phyloP scores from a whole-genome alignment of 2,113 vertebrate species.

The Periophthalmodon schlosseri region DNA sequence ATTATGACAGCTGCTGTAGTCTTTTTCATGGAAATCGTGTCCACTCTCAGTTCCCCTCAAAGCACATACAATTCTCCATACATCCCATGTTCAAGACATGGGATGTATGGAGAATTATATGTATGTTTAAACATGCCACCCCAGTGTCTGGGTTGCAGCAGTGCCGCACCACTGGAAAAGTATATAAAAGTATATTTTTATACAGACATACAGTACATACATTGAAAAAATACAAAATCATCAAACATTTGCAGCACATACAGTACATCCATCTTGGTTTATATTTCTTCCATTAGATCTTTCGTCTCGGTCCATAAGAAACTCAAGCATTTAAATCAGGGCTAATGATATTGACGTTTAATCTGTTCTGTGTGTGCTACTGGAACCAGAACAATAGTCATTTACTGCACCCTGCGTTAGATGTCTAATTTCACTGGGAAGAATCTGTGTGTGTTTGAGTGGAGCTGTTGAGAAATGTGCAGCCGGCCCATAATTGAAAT shows the following conservation, averaged over 20 bases:
- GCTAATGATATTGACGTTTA: slow-evolving; percentile 49
- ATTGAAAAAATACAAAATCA: slow-evolving; percentile 8
- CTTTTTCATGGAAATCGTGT: too few species aligned
- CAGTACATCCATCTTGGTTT: slow-evolving; percentile 18
- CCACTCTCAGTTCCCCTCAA: too few species aligned
- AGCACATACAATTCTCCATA: too few species aligned
- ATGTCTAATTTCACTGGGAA: slow-evolving; percentile 29
- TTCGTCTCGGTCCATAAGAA: slow-evolving; percentile 25
- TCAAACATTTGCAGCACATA: slow-evolving; percentile 15
- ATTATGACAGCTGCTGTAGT: too few species aligned
- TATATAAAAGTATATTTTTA: background rate
- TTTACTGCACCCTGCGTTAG: slow-evolving; percentile 32
- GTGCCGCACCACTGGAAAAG: too few species aligned
- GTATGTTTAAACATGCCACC: too few species aligned
- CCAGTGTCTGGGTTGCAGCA: too few species aligned
- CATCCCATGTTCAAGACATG: too few species aligned
- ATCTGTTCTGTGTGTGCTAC: slow-evolving; percentile 29
- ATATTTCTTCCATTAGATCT: slow-evolving; percentile 36
- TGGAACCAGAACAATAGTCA: slow-evolving; percentile 37
- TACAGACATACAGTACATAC: background rate
- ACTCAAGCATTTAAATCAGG: slow-evolving; percentile 27
- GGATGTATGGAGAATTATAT: too few species aligned
- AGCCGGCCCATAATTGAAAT: slow-evolving; percentile 67
- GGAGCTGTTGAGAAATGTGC: slow-evolving; percentile 41
- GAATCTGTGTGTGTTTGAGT: slow-evolving; percentile 19